These are phyloP conservation scores for Ephydatia muelleri DNA, from an alignment of 37 sponge, comb jelly and placozoan genomes.

Conservation along the genomic window DNA sequence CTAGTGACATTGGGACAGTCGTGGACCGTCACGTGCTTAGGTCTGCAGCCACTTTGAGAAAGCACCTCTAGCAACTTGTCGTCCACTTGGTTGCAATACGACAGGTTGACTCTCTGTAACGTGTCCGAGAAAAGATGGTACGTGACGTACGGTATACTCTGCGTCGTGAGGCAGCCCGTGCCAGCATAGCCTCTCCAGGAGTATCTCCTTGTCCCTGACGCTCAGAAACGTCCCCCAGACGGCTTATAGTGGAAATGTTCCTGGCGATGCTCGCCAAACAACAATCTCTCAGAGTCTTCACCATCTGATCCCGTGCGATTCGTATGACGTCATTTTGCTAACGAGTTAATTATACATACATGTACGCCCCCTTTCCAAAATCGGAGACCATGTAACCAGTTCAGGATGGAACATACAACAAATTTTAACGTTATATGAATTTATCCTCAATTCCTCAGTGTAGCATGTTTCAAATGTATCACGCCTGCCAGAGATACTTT, in stretches of 20 bases:
- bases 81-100: slow-evolving; percentile 59
- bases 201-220: slow-evolving; percentile 61
- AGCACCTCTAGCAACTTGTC: slow-evolving; percentile 64
- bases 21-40: slow-evolving; percentile 54
- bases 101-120: slow-evolving; percentile 61
- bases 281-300: slow-evolving; percentile 59
- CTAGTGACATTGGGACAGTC: slow-evolving; percentile 77
- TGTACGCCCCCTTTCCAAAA: background rate
- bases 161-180: slow-evolving; percentile 43
- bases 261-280: slow-evolving; percentile 65
- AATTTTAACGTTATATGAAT: too few relatives aligned
- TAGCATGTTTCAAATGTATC: too few relatives aligned
- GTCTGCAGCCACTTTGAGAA: slow-evolving; percentile 51
- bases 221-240: slow-evolving; percentile 58
- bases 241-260: slow-evolving; percentile 36
- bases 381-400: too few relatives aligned
- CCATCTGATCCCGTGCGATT: slow-evolving; percentile 29
- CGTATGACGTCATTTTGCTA: background rate
- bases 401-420: too few relatives aligned
- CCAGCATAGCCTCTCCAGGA: slow-evolving; percentile 86
- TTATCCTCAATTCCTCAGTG: too few relatives aligned
- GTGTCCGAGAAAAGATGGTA: slow-evolving; percentile 71
- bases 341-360: background rate
- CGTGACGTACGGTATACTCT: slow-evolving; percentile 43
- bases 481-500: too few relatives aligned